Percentiles rank a stretch among this genome's conserved stretches.
Evolutionary conservation across 2,888 invertebrate species (phyloP).

Genomic region (Anthophora plumipes): DNA sequence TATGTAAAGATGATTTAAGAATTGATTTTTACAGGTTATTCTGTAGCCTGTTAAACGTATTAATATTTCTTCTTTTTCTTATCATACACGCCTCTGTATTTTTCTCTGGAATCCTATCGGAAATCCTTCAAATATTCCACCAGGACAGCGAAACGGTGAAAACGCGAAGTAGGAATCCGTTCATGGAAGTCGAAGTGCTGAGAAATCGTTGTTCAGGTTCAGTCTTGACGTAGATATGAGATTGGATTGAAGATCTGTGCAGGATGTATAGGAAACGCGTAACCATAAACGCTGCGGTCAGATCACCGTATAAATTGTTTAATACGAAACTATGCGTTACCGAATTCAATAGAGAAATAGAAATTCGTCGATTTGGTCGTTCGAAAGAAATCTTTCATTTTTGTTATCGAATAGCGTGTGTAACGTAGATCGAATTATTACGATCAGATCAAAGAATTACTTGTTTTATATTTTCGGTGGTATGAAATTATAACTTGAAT

Average conservation of each 20-base stretch:
- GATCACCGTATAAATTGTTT: slow-evolving; percentile 28
- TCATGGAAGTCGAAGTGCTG: slow-evolving; percentile 41
- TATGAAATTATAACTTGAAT: no score
- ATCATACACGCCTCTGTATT: not conserved
- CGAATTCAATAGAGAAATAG: not conserved
- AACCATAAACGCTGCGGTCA: slow-evolving; percentile 16
- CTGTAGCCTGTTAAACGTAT: not conserved
- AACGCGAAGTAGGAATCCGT: slow-evolving; percentile 36
- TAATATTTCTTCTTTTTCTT: slow-evolving; percentile 13
- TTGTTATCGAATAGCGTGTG: no score
- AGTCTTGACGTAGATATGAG: slow-evolving; percentile 45
- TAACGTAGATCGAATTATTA: no score
- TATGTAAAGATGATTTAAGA: not conserved
- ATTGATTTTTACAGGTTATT: not conserved
- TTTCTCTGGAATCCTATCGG: slow-evolving; percentile 24
- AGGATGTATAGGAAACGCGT: slow-evolving; percentile 28
- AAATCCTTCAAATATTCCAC: slow-evolving; percentile 49
- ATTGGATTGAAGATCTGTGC: slow-evolving; percentile 45
- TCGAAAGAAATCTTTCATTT: no score
- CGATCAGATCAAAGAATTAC: no score
- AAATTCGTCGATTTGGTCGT: no score
- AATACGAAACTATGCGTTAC: not conserved
- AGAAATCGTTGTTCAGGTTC: slow-evolving; percentile 51
- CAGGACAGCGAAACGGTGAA: slow-evolving; percentile 25
- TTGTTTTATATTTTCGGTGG: no score